Evolutionary conservation across 2,888 invertebrate species (phyloP).

Genomic region (Hirtodrosophila alboralis): DNA sequence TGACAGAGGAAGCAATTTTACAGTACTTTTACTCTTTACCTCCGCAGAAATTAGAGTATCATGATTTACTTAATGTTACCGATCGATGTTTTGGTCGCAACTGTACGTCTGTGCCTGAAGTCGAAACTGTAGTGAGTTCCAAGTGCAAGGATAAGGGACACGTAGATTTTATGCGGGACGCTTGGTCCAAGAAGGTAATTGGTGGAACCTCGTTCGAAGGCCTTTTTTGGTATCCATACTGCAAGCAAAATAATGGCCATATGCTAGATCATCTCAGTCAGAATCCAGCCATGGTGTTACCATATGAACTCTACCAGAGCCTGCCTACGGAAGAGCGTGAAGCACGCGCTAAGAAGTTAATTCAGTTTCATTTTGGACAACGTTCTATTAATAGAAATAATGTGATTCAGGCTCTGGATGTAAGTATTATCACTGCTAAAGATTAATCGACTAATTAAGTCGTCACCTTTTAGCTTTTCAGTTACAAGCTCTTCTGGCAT

Average conservation of each 20-base stretch:
- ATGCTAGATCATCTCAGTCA: conserved; percentile 50
- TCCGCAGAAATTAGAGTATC: conserved; percentile 69
- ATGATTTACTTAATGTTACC: conserved; percentile 72
- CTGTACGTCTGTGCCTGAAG: conserved; percentile 74
- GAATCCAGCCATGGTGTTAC: conserved; percentile 61
- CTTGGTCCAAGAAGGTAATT: conserved; percentile 79
- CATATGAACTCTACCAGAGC: conserved; percentile 62
- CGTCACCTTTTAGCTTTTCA: conserved; percentile 69
- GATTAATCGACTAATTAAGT: background rate
- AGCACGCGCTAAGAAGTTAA: conserved; percentile 72
- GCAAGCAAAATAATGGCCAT: conserved; percentile 38
- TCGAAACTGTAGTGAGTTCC: conserved; percentile 54
- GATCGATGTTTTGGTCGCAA: conserved; percentile 64
- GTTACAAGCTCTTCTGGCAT: conserved; percentile 82
- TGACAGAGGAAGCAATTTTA: conserved; percentile 77
- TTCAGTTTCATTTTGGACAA: conserved; percentile 83
- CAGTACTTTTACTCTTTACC: conserved; percentile 78
- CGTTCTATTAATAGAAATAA: conserved; percentile 41
- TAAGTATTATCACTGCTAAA: conserved; percentile 45
- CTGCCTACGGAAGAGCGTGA: conserved; percentile 41
- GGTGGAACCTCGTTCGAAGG: conserved; percentile 82
- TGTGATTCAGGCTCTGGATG: conserved; percentile 79
- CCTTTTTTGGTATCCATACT: conserved; percentile 69
- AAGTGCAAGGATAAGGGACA: conserved; percentile 13
- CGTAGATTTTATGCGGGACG: conserved; percentile 63